These are phyloP conservation scores for Rhynchophorus ferrugineus DNA, from an alignment of 1,140 invertebrate genomes.

Conservation along the genomic window DNA sequence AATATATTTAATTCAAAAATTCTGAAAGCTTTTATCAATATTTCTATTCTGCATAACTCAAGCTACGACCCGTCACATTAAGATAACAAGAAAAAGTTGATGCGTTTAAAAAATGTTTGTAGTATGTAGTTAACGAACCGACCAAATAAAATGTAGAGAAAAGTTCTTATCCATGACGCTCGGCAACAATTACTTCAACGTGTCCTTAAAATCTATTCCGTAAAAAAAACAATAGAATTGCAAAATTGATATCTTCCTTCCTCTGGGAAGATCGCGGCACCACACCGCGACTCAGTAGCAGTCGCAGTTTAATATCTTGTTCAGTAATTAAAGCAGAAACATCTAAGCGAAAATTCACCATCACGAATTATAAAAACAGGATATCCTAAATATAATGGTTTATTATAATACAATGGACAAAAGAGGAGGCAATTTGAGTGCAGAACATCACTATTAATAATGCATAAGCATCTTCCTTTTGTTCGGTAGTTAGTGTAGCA, in stretches of 20 bases:
- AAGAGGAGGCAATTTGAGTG: slow-evolving; percentile 19
- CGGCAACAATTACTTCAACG: not conserved
- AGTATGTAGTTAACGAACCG: too few species aligned
- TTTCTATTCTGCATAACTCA: too few species aligned
- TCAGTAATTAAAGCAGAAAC: slow-evolving; percentile 19
- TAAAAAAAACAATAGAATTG: slow-evolving; percentile 24
- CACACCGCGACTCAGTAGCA: too few species aligned
- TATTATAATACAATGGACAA: slow-evolving; percentile 25
- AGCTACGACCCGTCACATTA: too few species aligned
- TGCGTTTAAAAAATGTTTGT: too few species aligned
- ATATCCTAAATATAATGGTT: slow-evolving; percentile 24
- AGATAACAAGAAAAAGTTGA: too few species aligned
- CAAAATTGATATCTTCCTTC: slow-evolving; percentile 24
- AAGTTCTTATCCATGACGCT: not conserved
- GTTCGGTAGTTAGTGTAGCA: not conserved
- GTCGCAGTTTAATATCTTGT: not conserved
- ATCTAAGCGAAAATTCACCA: slow-evolving; percentile 15
- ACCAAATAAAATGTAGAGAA: too few species aligned
- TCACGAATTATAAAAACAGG: slow-evolving; percentile 19
- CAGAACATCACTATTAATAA: slow-evolving; percentile 17
- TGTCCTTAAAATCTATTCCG: not conserved
- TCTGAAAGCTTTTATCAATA: too few species aligned
- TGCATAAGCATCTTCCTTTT: slow-evolving; percentile 17
- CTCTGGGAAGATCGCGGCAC: slow-evolving; percentile 22
- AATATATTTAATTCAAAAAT: too few species aligned